Conservation (phyloP, 2,888 invertebrate genomes). For the Nemotelus nigrinus region DNA sequence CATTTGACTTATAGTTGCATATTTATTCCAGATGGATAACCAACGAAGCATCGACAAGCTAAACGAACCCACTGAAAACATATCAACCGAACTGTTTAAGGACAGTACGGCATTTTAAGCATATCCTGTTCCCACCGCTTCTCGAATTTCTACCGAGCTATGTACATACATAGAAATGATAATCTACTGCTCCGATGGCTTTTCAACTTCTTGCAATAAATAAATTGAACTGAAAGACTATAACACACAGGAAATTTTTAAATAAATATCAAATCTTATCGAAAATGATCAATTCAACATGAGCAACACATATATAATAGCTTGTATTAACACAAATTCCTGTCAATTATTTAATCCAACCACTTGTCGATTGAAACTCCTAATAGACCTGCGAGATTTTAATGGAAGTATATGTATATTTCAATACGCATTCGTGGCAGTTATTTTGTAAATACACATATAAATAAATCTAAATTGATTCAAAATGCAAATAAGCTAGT, state of each 20-base stretch:
- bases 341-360: too few relatives aligned
- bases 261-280: neutral
- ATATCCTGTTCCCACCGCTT: neutral
- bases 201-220: neutral
- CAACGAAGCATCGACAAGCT: slow-evolving; percentile 25
- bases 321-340: too few relatives aligned
- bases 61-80: slow-evolving; percentile 22
- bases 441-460: too few relatives aligned
- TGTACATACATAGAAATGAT: slow-evolving; percentile 25
- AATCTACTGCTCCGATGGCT: neutral
- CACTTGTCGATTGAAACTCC: too few relatives aligned
- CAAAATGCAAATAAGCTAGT: too few relatives aligned
- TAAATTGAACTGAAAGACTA: slow-evolving; percentile 1
- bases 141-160: slow-evolving; percentile 3
- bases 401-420: too few relatives aligned
- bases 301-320: too few relatives aligned
- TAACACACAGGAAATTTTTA: neutral
- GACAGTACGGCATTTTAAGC: slow-evolving; percentile 37
- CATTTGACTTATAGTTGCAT: neutral
- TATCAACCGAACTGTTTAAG: slow-evolving; percentile 41
- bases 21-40: slow-evolving; percentile 34
- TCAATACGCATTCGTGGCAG: too few relatives aligned
- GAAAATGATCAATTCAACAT: too few relatives aligned
- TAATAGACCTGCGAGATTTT: too few relatives aligned
- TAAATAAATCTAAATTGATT: too few relatives aligned